Percentiles rank a stretch among this genome's conserved stretches.
Evolutionary conservation across 2,888 invertebrate species (phyloP).

Genomic region (Glyphotaelius pellucidus): DNA sequence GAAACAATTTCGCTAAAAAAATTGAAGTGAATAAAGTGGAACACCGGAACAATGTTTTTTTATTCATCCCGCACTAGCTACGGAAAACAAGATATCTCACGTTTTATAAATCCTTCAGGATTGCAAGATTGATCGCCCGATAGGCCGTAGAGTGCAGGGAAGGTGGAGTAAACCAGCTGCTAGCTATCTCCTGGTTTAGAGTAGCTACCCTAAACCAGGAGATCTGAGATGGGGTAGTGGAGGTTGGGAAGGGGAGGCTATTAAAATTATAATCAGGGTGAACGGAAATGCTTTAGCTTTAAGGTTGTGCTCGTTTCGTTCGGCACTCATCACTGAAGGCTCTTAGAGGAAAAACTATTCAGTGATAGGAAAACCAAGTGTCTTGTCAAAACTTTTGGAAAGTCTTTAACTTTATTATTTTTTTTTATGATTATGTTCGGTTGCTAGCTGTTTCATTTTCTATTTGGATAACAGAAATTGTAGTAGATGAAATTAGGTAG

Average conservation of each 20-base stretch:
- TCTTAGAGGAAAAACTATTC: conserved; percentile 30
- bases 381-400: not conserved
- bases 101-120: conserved; percentile 42
- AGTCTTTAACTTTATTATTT: not conserved
- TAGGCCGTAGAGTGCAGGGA: conserved; percentile 48
- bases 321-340: conserved; percentile 36
- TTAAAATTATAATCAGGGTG: conserved; percentile 64
- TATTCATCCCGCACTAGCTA: not conserved
- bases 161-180: not conserved
- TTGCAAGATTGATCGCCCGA: conserved; percentile 57
- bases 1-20: not conserved
- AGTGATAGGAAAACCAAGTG: conserved; percentile 8
- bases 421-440: no score
- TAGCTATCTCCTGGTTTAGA: not conserved
- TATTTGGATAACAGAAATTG: no score
- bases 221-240: not conserved
- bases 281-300: conserved; percentile 22
- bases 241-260: conserved; percentile 48
- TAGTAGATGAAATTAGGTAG: no score
- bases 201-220: conserved; percentile 33
- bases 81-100: conserved; percentile 61
- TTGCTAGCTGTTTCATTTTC: no score
- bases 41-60: not conserved
- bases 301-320: conserved; percentile 33
- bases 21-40: not conserved